Percentiles rank a stretch among this genome's conserved stretches.
Conservation (phyloP, 2,888 invertebrate genomes). For the Gymnosoma rotundatum region DNA sequence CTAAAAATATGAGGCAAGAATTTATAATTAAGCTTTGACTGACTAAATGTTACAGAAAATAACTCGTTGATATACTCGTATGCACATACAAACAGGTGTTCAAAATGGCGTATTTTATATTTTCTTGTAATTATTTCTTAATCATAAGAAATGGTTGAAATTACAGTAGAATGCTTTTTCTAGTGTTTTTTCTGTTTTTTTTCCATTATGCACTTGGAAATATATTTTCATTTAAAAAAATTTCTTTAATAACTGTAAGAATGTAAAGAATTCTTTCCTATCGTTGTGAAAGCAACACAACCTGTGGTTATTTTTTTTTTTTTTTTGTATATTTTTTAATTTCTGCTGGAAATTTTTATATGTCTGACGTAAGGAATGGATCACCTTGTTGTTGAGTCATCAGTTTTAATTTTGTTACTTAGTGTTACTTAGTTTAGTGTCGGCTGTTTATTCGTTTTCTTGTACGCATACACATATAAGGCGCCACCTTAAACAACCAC, state of each 20-base stretch:
- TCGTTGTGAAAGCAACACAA: not conserved
- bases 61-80: slow-evolving; percentile 46
- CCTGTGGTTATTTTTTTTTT: not conserved
- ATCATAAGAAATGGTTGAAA: slow-evolving; percentile 17
- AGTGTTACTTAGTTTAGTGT: no score
- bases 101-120: not conserved
- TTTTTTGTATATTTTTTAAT: not conserved
- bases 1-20: not conserved
- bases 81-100: not conserved
- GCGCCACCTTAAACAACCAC: slow-evolving; percentile 44
- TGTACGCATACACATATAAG: not conserved
- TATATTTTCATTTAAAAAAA: slow-evolving; percentile 27
- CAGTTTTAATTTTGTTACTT: slow-evolving; percentile 50
- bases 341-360: slow-evolving; percentile 12
- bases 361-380: slow-evolving; percentile 17
- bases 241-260: not conserved
- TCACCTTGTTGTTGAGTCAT: slow-evolving; percentile 47
- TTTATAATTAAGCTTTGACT: slow-evolving; percentile 32
- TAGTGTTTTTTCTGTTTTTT: not conserved
- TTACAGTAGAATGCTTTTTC: not conserved
- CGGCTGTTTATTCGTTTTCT: slow-evolving; percentile 8
- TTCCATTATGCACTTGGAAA: not conserved
- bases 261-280: not conserved
- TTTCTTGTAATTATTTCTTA: slow-evolving; percentile 14
- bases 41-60: slow-evolving; percentile 18